Evolutionary conservation across 2,113 vertebrate genomes (phyloP), one percentile per base, ranked within the genome.

Genomic region (Progne subis): DNA sequence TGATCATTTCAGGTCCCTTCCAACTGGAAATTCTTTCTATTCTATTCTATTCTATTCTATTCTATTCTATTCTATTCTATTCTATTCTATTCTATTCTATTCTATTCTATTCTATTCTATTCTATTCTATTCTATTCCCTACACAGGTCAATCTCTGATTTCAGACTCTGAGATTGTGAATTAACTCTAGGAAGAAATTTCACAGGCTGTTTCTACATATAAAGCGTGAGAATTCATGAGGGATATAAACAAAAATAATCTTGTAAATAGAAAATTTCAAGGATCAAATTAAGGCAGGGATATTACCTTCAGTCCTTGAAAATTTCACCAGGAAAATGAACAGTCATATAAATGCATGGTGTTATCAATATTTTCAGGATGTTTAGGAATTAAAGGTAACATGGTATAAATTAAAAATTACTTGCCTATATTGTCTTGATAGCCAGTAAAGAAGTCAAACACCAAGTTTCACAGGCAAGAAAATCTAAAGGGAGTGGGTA

Each of bases 1-100:
- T 57, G 12, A 46, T 18, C 2, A 1, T 8, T 44, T 12, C 18
- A 47, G 0, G 5, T 37, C 18, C 2, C n/a, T 75, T 80, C 17
- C 23, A 56, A n/a, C 7, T 29, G n/a, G 31, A 78, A 21, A 12
- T 47, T 76, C 28, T n/a, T 29, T 21, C n/a, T 53, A 50, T 23
- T 13, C 75, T 32, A 49, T 41, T 39, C 56, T 9, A 21, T n/a
- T 44, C 61, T 32, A 10, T 26, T 41, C 64, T 15, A 15, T 37
- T 49, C 26, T 16, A 32, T 13, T 25, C n/a, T 43, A 14, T 34
- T 46, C 47, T 52, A 72, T 11, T 41, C 21, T 44, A 28, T 19
- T 28, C 49, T 78, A 46, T 32, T 12, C n/a, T 53, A 50, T 23
- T 11, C 79, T 28, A 29, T 23, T 44, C 46, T 43, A 24, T 32